Conservation (phyloP, 2,888 invertebrate genomes). For the Chymomyza procnemis region DNA sequence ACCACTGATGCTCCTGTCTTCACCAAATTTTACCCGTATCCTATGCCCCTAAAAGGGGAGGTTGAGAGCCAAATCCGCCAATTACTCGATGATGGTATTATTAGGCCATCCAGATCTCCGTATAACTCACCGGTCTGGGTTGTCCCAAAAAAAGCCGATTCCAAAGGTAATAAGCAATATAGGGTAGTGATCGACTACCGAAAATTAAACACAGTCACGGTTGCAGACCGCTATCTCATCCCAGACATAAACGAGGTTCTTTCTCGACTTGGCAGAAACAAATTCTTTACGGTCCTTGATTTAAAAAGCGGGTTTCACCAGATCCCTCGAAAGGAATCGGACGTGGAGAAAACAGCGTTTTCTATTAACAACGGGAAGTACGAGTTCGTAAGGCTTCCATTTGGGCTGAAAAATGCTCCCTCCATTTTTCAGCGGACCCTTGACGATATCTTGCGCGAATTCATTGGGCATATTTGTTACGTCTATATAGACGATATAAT, state of each 20-base stretch:
- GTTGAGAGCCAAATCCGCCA: constrained; percentile 20
- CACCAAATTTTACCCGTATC: constrained; percentile 24
- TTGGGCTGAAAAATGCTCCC: constrained; percentile 17
- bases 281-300: constrained; percentile 20
- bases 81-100: constrained; percentile 23
- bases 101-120: constrained; percentile 21
- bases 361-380: constrained; percentile 25
- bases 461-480: constrained; percentile 25
- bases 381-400: constrained; percentile 24
- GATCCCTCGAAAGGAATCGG: constrained; percentile 10
- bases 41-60: constrained; percentile 11
- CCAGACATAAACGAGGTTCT: constrained; percentile 25
- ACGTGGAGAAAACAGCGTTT: constrained; percentile 24
- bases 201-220: constrained; percentile 21
- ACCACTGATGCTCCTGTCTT: constrained; percentile 16
- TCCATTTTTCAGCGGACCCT: constrained; percentile 23
- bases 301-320: constrained; percentile 24
- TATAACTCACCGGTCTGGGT: constrained; percentile 21
- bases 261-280: constrained; percentile 17
- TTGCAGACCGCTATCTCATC: constrained; percentile 26
- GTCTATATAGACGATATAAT: constrained; percentile 40
- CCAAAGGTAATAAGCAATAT: constrained; percentile 7
- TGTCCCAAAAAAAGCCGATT: constrained; percentile 4
- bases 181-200: constrained; percentile 25
- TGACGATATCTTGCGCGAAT: constrained; percentile 27